These are phyloP conservation scores for Epizoanthus stellaris DNA, from an alignment of 92 coral and sea anemone genomes.

Conservation along the genomic window DNA sequence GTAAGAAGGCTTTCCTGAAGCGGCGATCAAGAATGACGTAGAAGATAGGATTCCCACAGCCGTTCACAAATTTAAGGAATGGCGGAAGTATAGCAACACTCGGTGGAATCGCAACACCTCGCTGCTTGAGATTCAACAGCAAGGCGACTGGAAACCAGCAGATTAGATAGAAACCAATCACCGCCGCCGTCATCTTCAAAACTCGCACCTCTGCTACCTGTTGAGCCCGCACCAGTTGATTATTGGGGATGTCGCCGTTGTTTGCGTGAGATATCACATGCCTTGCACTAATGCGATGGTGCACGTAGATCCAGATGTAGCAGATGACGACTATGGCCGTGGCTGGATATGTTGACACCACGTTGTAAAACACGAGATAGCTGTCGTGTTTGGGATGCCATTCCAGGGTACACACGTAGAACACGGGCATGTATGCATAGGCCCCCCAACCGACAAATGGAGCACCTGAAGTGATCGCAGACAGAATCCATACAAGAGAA, in stretches of 20 bases:
- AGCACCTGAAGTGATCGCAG: background rate
- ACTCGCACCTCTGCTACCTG: background rate
- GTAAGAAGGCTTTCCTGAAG: background rate
- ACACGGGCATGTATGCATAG: slow-evolving; percentile 7
- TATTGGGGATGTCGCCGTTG: background rate
- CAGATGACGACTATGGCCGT: background rate
- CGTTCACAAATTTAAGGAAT: background rate
- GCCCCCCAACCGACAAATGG: slow-evolving; percentile 31
- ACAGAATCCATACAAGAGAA: background rate
- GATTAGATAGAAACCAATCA: too few relatives aligned
- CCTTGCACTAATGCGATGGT: background rate
- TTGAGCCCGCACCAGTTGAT: background rate
- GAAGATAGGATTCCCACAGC: too few relatives aligned
- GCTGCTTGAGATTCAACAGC: slow-evolving; percentile 23
- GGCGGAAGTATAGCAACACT: slow-evolving; percentile 5
- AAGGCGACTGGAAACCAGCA: background rate
- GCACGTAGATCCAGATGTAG: background rate
- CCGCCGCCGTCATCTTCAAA: too few relatives aligned
- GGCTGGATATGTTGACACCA: slow-evolving; percentile 27
- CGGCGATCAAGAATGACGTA: too few relatives aligned
- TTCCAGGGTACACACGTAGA: slow-evolving; percentile 3
- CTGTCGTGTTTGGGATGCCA: too few relatives aligned
- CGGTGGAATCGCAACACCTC: background rate
- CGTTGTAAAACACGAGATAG: too few relatives aligned
- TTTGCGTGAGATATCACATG: background rate